Percentiles rank a stretch among this genome's conserved stretches.
These are phyloP conservation scores for Eleginops maclovinus DNA, from an alignment of 2,113 vertebrate species.

Conservation along the genomic window DNA sequence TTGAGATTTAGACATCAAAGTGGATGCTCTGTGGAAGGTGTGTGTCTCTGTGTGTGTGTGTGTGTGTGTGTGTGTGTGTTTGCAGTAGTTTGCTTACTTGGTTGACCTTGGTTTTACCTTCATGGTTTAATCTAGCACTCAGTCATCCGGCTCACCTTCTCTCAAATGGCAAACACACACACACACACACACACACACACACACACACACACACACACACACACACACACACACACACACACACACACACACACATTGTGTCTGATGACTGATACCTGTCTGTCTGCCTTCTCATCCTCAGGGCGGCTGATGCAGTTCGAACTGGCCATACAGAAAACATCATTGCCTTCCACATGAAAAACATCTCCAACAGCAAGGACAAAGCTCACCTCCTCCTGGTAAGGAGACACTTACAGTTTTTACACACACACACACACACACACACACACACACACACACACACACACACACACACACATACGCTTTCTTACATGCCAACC, in stretches of 20 bases:
- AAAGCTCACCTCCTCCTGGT: conserved; percentile 94
- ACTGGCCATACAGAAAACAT: conserved; percentile 98
- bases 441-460: conserved; percentile 3
- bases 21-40: conserved; percentile 36
- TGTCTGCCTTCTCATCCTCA: conserved; percentile 78
- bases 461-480: background rate
- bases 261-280: conserved; percentile 66
- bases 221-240: conserved; percentile 18
- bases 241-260: conserved; percentile 37
- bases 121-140: conserved; percentile 44
- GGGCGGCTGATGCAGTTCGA: conserved; percentile 97
- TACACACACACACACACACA: background rate
- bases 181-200: conserved; percentile 16
- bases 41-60: too few relatives aligned
- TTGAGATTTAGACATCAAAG: conserved; percentile 61
- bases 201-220: conserved; percentile 15
- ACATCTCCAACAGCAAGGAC: conserved; percentile 96
- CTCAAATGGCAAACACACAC: conserved; percentile 13
- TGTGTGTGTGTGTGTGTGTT: too few relatives aligned
- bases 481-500: background rate
- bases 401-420: conserved; percentile 51
- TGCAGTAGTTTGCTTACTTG: conserved; percentile 42
- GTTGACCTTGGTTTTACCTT: conserved; percentile 71
- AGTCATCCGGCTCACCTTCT: conserved; percentile 37
- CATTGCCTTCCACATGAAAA: conserved; percentile 98